Percentiles rank a stretch among this genome's conserved stretches.
Conservation (phyloP, 2,888 invertebrate genomes). For the Xanthorhoe spadicearia region DNA sequence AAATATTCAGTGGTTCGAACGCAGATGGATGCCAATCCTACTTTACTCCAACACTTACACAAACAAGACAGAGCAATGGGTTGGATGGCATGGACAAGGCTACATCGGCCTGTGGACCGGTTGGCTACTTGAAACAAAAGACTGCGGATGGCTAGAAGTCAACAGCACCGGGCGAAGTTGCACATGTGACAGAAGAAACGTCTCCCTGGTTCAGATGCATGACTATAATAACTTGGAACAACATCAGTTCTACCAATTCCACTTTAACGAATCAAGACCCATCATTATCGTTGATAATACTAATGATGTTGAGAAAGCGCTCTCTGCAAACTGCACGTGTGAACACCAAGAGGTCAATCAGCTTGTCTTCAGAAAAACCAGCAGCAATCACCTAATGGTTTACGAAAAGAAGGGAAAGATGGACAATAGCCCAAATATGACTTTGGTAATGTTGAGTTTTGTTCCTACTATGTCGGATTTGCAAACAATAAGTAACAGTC, state of each 20-base stretch:
- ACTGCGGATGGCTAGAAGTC: conserved; percentile 16
- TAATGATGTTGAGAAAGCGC: conserved; percentile 2
- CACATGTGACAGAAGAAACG: conserved; percentile 8
- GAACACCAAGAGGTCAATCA: neutral
- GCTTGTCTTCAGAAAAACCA: conserved; percentile 16
- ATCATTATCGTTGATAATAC: conserved; percentile 2
- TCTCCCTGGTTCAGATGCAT: conserved; percentile 4
- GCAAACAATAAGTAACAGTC: neutral
- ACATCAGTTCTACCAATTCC: conserved; percentile 11
- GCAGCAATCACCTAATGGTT: conserved; percentile 1
- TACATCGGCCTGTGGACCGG: conserved; percentile 12
- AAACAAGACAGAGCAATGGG: conserved; percentile 12
- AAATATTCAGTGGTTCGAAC: conserved; percentile 8
- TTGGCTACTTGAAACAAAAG: conserved; percentile 7
- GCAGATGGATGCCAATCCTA: conserved; percentile 12
- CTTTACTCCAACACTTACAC: conserved; percentile 9
- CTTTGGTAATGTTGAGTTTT: conserved; percentile 12
- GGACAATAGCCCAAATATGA: conserved; percentile 15
- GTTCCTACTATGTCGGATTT: conserved; percentile 18
- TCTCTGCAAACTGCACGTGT: conserved; percentile 12
- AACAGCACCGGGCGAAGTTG: conserved; percentile 9
- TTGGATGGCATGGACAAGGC: conserved; percentile 4
- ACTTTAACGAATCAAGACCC: conserved; percentile 9
- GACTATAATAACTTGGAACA: conserved; percentile 4
- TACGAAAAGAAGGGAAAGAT: conserved; percentile 15